These are phyloP conservation scores for Ooceraea biroi DNA, from an alignment of 1,140 invertebrate genomes.

Conservation along the genomic window DNA sequence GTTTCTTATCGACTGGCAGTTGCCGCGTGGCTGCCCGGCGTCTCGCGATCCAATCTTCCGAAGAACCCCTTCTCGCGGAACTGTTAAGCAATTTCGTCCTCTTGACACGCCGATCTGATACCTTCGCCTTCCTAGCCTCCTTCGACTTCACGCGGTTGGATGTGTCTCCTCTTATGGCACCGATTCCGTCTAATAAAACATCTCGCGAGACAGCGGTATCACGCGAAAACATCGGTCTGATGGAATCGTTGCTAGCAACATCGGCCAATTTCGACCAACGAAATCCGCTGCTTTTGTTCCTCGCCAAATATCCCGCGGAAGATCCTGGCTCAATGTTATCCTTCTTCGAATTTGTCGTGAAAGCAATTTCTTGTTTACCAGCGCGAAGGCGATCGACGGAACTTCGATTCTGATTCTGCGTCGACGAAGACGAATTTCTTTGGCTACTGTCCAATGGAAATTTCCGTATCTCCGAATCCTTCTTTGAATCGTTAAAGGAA, in stretches of 20 bases:
- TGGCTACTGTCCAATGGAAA: slow-evolving; percentile 28
- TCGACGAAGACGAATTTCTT: slow-evolving; percentile 8
- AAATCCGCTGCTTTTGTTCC: not conserved
- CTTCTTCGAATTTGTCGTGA: not conserved
- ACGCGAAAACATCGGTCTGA: not conserved
- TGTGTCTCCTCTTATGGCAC: not conserved
- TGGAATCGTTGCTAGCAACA: slow-evolving; percentile 3
- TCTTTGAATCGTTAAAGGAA: slow-evolving; percentile 3
- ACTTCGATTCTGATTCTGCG: not conserved
- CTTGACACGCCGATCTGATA: slow-evolving; percentile 37
- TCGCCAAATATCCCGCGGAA: not conserved
- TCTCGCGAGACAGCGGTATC: slow-evolving; percentile 17
- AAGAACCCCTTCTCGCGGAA: slow-evolving; percentile 19
- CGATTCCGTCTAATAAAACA: not conserved
- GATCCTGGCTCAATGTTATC: slow-evolving; percentile 4
- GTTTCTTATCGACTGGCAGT: slow-evolving; percentile 46
- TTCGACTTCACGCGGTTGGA: not conserved
- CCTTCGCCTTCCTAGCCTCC: not conserved
- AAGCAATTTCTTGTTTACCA: slow-evolving; percentile 34
- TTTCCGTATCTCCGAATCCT: not conserved
- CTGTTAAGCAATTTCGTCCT: slow-evolving; percentile 53
- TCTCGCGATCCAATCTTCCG: slow-evolving; percentile 51
- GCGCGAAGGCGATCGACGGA: slow-evolving; percentile 15
- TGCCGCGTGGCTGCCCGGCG: slow-evolving; percentile 5
- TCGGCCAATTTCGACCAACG: not conserved